A percentile compares a stretch with the other conserved stretches of the same genome.
phyloP scores from a whole-genome alignment of 2,113 vertebrate genomes.

The Haliaeetus leucogaster region DNA sequence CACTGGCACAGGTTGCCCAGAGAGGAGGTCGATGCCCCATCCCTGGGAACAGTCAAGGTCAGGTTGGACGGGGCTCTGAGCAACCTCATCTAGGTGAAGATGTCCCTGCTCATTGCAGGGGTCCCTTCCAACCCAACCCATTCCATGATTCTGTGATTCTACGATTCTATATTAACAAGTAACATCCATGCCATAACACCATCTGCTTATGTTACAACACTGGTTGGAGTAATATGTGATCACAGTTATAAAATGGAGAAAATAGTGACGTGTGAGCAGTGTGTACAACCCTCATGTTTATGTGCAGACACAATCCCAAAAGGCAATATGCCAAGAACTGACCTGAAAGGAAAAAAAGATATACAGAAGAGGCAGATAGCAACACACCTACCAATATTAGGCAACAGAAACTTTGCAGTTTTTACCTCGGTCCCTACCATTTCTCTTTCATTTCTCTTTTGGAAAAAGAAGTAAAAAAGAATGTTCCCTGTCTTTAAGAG shows the following conservation, averaged over 20 bases:
- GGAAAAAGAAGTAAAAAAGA: background rate
- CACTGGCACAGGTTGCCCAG: background rate
- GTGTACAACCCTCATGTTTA: background rate
- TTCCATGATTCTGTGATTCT: background rate
- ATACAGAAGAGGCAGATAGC: background rate
- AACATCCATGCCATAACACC: background rate
- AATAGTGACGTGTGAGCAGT: background rate
- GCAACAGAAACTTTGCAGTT: background rate
- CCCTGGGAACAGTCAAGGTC: background rate
- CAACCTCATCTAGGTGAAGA: background rate
- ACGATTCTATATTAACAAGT: background rate
- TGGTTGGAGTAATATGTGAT: background rate
- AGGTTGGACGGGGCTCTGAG: background rate
- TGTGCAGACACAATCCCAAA: background rate
- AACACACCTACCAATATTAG: background rate
- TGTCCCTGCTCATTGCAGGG: background rate
- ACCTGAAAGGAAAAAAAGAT: background rate
- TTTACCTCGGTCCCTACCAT: background rate
- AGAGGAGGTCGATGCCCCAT: no score
- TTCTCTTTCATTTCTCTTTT: background rate
- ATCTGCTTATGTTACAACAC: background rate
- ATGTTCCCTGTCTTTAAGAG: background rate
- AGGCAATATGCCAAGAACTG: background rate
- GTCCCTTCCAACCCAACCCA: background rate
- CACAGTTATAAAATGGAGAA: background rate